A percentile compares a stretch with the other conserved stretches of the same genome.
phyloP scores from a whole-genome alignment of 2,113 vertebrate genomes.

The Sylvicapra grimmia region DNA sequence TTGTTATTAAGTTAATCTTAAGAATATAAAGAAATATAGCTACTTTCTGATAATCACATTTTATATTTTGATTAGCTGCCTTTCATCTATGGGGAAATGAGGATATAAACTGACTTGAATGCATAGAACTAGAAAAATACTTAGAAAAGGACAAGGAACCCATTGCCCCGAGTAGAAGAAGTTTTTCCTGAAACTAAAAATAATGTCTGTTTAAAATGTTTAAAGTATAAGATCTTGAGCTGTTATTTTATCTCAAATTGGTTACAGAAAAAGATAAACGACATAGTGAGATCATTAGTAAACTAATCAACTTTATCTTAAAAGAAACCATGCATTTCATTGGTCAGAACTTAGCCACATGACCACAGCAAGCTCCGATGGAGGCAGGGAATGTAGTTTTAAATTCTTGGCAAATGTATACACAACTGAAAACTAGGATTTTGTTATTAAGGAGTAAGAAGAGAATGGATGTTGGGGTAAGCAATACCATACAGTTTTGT shows the following conservation, averaged over 20 bases:
- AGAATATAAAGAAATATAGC: background rate
- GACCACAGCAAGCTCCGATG: background rate
- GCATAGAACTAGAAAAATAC: background rate
- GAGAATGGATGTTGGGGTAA: background rate
- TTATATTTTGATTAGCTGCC: background rate
- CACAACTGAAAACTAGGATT: background rate
- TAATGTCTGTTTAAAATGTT: background rate
- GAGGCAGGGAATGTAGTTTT: background rate
- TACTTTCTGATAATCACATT: conserved; percentile 11
- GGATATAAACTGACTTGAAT: background rate
- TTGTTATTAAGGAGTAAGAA: background rate
- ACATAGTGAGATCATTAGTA: background rate
- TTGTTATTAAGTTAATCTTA: background rate
- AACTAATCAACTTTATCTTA: background rate
- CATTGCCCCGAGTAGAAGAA: background rate
- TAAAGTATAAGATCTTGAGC: background rate
- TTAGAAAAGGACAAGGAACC: background rate
- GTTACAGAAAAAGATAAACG: background rate
- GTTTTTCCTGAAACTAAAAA: conserved; percentile 24
- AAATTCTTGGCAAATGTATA: conserved; percentile 2
- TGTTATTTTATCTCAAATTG: conserved; percentile 8
- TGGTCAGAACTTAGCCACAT: background rate
- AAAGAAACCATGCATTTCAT: background rate
- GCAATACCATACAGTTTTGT: background rate
- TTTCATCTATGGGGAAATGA: background rate